Base-by-base conservation (phyloP, 2,113 vertebrate species). In the Megaceryle torquata region DNA sequence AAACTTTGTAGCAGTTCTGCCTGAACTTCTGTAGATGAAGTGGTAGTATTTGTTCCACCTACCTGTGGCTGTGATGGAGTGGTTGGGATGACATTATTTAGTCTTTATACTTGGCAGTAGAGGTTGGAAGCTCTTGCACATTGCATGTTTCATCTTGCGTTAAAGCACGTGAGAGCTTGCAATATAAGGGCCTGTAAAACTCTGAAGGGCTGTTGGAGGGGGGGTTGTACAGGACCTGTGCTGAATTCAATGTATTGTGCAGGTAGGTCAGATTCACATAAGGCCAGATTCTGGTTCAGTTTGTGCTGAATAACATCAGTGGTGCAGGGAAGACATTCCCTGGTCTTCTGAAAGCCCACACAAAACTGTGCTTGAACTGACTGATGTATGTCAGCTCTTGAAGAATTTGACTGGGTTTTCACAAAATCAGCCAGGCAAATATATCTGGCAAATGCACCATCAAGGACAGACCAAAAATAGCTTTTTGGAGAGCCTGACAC, bases 391-490 rank as follows among this genome's bases (percentile, higher is more conserved):
- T 44, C 53, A 8, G 17, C 13, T 18, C 51, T 4, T 18, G 37
- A 50, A 56, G 43, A 33, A 37, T 67, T 76, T 80, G 19, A 13
- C 35, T 50, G 48, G 35, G 3, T 59, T 94, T 85, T 69, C 68
- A 72, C 21, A 70, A 79, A 64, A 44, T 31, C 84, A 81, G 56
- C 37, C 64, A 78, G 44, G n/a, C 33, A 61, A 59, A 21, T 35
- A 5, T 20, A 35, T 70, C 72, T 87, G 59, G 35, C 82, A 91
- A 95, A 74, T 64, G 56, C 54, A n/a, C 21, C 19, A 12, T 29
- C 50, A 80, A 88, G 56, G 88, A n/a, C 68, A 77, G 82, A 76
- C 56, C 65, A 41, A 71, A 78, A 89, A 88, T 85, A 91, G 70
- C 83, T 88, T 46, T 37, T 53, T 63, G 33, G 56, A 60, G 70